A percentile compares a stretch with the other conserved stretches of the same genome.
These are phyloP conservation scores for Notarius lentiginosus DNA, from an alignment of 2,113 vertebrate species.

Conservation along the genomic window DNA sequence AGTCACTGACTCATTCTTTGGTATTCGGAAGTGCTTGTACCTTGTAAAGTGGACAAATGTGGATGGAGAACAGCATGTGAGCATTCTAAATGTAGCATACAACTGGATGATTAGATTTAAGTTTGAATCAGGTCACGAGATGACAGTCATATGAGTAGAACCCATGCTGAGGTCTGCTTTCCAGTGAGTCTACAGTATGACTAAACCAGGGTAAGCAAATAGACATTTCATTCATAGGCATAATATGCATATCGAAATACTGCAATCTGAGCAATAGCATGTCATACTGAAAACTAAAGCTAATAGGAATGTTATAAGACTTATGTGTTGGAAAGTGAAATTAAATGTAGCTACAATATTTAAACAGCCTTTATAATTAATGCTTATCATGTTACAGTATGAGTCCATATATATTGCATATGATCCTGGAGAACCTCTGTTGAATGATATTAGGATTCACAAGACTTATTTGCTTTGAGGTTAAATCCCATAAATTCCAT, in stretches of 20 bases:
- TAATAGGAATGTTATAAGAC: background rate
- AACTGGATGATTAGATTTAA: slow-evolving; percentile 9
- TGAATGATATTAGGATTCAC: background rate
- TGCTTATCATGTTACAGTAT: background rate
- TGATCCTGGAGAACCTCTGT: background rate
- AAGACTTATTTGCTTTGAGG: background rate
- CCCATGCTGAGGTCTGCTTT: background rate
- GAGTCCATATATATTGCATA: background rate
- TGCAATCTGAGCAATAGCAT: background rate
- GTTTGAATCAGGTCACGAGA: background rate
- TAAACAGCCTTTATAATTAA: background rate
- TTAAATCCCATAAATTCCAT: background rate
- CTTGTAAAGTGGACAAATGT: background rate
- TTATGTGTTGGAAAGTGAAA: background rate
- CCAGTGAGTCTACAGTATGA: background rate
- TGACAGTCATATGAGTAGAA: slow-evolving; percentile 25
- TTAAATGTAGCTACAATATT: background rate
- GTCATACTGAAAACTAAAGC: background rate
- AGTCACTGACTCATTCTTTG: background rate
- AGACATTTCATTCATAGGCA: background rate
- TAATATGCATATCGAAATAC: background rate
- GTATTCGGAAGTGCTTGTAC: background rate
- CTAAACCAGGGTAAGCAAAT: background rate
- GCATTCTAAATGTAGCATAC: background rate
- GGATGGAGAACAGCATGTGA: background rate